A percentile compares a stretch with the other conserved stretches of the same genome.
Conservation (phyloP, 2,888 invertebrate genomes). For the Deilephila porcellus region DNA sequence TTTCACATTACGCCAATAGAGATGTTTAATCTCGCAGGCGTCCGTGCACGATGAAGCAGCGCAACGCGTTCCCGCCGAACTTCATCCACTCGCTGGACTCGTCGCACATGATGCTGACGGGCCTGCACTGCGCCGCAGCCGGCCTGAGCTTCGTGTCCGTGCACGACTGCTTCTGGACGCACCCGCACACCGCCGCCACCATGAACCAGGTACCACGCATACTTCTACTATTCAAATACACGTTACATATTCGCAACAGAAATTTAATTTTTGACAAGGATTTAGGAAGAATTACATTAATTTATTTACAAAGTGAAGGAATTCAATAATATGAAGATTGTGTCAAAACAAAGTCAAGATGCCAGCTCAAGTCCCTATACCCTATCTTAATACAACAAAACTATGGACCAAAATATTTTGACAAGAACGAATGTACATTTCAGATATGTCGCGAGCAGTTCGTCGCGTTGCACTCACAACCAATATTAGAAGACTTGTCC, state of each 20-base stretch:
- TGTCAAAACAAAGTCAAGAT: no score
- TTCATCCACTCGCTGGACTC: constrained; percentile 99
- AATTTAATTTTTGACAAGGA: no score
- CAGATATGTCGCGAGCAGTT: constrained; percentile 99
- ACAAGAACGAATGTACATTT: constrained; percentile 42
- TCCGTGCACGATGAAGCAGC: constrained; percentile 94
- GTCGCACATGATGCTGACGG: constrained; percentile 99
- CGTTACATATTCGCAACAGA: no score
- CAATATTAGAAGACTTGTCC: constrained; percentile 95
- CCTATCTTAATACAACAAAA: background rate
- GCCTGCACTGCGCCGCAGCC: constrained; percentile 91
- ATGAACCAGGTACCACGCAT: constrained; percentile 91
- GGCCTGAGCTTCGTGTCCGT: constrained; percentile 97
- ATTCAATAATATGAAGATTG: no score
- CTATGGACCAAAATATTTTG: background rate
- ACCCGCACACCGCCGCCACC: constrained; percentile 92
- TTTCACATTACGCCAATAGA: no score
- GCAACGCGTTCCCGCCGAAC: constrained; percentile 99
- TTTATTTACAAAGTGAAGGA: no score
- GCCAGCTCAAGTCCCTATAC: background rate
- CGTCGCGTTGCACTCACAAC: constrained; percentile 96
- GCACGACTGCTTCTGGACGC: constrained; percentile 99
- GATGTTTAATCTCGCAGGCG: constrained; percentile 74
- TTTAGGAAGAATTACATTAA: no score
- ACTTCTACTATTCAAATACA: no score